phyloP scores from a whole-genome alignment of 2,888 invertebrate genomes.

The Azorinus chamasolen region DNA sequence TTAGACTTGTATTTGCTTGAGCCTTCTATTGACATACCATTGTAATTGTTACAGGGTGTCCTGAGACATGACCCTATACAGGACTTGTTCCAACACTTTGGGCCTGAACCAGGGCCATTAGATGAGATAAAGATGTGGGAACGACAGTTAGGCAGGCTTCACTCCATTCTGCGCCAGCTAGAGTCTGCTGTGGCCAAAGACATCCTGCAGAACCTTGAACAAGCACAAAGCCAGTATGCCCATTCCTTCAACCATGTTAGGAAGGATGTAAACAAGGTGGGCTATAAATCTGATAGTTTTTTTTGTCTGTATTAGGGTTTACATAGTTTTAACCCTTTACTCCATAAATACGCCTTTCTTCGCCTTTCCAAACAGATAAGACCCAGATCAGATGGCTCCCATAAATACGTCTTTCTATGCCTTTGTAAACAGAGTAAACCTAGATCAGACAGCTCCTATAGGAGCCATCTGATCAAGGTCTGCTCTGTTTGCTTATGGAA shows the following conservation, averaged over 20 bases:
- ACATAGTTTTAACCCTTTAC: too few relatives aligned
- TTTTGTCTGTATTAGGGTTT: too few relatives aligned
- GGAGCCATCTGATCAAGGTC: too few relatives aligned
- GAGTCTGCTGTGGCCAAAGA: conserved; percentile 84
- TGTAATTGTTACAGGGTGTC: conserved; percentile 79
- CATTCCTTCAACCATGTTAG: conserved; percentile 83
- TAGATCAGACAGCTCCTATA: too few relatives aligned
- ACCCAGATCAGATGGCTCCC: too few relatives aligned
- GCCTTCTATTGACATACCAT: too few relatives aligned
- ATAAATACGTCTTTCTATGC: too few relatives aligned
- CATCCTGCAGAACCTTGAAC: conserved; percentile 85
- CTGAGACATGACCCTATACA: conserved; percentile 83
- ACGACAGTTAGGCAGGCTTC: conserved; percentile 80
- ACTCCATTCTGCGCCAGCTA: conserved; percentile 84
- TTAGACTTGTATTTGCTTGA: too few relatives aligned
- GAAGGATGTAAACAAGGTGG: conserved; percentile 84
- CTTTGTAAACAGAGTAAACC: too few relatives aligned
- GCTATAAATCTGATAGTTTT: conserved; percentile 5
- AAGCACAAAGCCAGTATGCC: conserved; percentile 85
- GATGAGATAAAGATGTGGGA: conserved; percentile 86
- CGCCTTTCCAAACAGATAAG: too few relatives aligned
- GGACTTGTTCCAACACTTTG: conserved; percentile 80
- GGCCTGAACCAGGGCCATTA: conserved; percentile 83
- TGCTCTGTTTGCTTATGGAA: too few relatives aligned
- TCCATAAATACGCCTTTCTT: too few relatives aligned